Evolutionary conservation across 1,140 invertebrate species (phyloP), one percentile per base, ranked within the genome.

Genomic region (Gonatopus flavifemur): DNA sequence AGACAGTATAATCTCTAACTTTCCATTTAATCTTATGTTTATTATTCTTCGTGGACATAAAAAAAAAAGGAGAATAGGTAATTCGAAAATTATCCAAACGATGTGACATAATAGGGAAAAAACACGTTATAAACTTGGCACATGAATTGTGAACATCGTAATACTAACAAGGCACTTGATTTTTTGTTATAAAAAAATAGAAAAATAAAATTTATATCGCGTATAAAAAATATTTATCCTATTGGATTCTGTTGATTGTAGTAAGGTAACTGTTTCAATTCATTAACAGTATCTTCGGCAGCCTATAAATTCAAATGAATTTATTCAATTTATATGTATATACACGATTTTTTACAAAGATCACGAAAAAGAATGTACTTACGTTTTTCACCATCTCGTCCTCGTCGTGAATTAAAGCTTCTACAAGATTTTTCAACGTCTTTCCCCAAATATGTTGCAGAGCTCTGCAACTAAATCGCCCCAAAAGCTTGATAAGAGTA

Each of bases 371-470:
- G 13, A 13, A 28, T 38, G 22, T 47, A 73, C 78, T 69, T 72
- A 83, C 82, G 48, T 76, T 74, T 66, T 74, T 70, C 1, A 84
- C 80, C 54, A 57, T 61, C 43, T 79, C 70, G 40, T 81, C 77
- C 3, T 74, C 76, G 54, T 83, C 82, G 37, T 69, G 72, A 5
- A 77, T 74, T 25, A 86, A 68, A 6, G 68, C 64, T 49, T 85
- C 82, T 24, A 86, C 55, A 3, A 80, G 72, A 51, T 77, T 76
- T 49, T 74, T 77, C 3, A 86, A 55, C 32, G 77, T 68, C 8
- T 69, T 69, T 43, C 79, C 80, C 87, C 88, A 89, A 2, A 84
- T 80, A 16, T 77, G 79, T 49, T 87, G 84, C 13, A 91, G 74
- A 0, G 82, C 81, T 25, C 82, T 83, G 53, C 81, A 82, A 32